Base-by-base conservation (phyloP, 2,797 vertebrate genomes). In the Pseudochromis fuscus region DNA sequence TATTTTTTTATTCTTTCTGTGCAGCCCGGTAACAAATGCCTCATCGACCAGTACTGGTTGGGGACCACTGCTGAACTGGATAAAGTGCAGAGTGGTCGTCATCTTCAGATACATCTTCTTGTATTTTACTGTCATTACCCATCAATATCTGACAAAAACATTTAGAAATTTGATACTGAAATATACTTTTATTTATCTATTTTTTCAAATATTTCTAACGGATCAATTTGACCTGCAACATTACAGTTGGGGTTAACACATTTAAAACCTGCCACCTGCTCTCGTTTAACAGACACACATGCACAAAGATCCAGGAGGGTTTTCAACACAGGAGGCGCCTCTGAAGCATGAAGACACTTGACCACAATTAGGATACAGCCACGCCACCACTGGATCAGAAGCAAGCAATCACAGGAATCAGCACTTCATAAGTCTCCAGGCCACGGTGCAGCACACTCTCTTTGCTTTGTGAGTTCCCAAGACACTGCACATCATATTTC, bases 401-500 rank as follows among this genome's bases (percentile, higher is more conserved):
- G 49, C 66, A 40, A 28, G 25, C 40, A 72, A 85, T 87, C 78
- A 64, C 16, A 67, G 76, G 67, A 67, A 88, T 85, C 73, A 72
- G 45, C 58, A 46, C 50, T 46, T 68, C 69, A 70, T 68, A 57
- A 61, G 68, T 55, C 50, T 37, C 9, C 37, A 27, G 60, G 56
- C 73, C 46, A 9, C 2, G 51, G 51, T 25, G 70, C 60, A 31
- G 69, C 59, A 48, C 65, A 15, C 60, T 48, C 50, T 72, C 68
- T 48, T 46, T 77, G 66, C 71, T 53, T 42, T 33, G 15, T 65
- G 72, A 80, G 80, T 67, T 51, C 67, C 72, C 49, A 12, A 77
- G 74, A 86, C 69, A 42, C 75, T 25, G 67, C 58, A 77, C 63
- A 74, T 89, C 79, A 86, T 83, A 78, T 80, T 81, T 75, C 72